Conservation (phyloP, 1,140 invertebrate genomes). For the Dendroctonus valens region DNA sequence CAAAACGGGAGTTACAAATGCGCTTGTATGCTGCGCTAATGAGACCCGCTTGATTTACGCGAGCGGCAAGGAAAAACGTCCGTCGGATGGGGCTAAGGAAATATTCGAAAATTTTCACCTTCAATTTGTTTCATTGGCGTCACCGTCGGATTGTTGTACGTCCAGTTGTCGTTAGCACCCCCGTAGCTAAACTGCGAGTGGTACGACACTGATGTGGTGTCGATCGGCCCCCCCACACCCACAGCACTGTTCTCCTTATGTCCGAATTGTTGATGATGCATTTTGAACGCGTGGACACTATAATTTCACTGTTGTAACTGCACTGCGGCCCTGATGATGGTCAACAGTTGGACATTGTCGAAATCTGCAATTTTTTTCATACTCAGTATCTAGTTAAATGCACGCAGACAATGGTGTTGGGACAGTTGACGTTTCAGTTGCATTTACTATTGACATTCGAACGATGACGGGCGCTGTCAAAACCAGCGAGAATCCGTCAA, state of each 20-base stretch:
- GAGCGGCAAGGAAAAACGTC: not conserved
- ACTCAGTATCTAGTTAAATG: no score
- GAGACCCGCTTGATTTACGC: slow-evolving; percentile 39
- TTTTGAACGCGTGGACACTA: not conserved
- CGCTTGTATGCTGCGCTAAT: slow-evolving; percentile 40
- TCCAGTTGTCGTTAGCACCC: slow-evolving; percentile 37
- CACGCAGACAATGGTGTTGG: no score
- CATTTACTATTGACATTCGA: no score
- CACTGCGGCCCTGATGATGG: not conserved
- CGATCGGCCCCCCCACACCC: slow-evolving; percentile 24
- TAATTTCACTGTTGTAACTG: not conserved
- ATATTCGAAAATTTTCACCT: slow-evolving; percentile 37
- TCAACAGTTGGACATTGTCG: not conserved
- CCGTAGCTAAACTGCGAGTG: slow-evolving; percentile 45
- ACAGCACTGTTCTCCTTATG: slow-evolving; percentile 22
- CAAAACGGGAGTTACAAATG: slow-evolving; percentile 39
- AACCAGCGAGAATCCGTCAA: no score
- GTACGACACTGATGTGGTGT: slow-evolving; percentile 35
- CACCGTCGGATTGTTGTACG: slow-evolving; percentile 36
- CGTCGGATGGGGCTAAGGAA: no score
- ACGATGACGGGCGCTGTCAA: no score
- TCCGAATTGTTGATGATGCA: slow-evolving; percentile 35
- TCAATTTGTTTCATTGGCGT: slow-evolving; percentile 52
- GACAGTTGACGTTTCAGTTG: no score
- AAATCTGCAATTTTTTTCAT: no score